Percentiles rank a stretch among this genome's conserved stretches.
Conservation (phyloP, 2,888 invertebrate genomes). For the Lasioglossum villosulum region DNA sequence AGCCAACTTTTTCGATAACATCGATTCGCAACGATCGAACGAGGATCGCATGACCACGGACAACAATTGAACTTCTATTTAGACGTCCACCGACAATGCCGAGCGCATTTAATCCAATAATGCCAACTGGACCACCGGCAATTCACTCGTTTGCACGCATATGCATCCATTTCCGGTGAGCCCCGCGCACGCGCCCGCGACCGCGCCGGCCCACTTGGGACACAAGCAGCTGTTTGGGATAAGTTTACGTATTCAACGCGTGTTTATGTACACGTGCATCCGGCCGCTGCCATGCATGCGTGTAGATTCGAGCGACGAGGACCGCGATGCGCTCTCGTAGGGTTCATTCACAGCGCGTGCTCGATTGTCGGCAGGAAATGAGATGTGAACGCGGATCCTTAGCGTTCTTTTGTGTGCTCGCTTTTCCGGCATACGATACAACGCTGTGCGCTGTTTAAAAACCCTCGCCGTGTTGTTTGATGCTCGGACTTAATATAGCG, state of each 20-base stretch:
- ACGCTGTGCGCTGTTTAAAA: background rate
- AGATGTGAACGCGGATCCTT: background rate
- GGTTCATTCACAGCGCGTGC: constrained; percentile 7
- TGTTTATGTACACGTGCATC: constrained; percentile 55
- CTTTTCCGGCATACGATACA: background rate
- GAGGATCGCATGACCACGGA: constrained; percentile 27
- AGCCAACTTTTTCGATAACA: background rate
- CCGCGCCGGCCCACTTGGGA: constrained; percentile 33
- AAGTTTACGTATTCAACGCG: constrained; percentile 62
- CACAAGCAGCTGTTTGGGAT: constrained; percentile 53
- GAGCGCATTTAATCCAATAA: constrained; percentile 57
- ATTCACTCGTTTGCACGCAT: constrained; percentile 56
- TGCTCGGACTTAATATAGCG: background rate
- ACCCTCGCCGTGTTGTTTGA: background rate
- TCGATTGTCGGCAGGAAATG: background rate
- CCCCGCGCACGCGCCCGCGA: background rate
- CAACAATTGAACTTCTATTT: constrained; percentile 48
- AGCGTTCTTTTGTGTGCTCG: background rate
- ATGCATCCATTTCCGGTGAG: constrained; percentile 40
- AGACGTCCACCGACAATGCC: constrained; percentile 44
- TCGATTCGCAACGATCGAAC: background rate
- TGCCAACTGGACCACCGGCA: constrained; percentile 44
- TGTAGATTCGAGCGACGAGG: constrained; percentile 32
- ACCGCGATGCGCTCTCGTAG: background rate
- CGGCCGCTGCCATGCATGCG: background rate